Percentiles rank a stretch among this genome's conserved stretches.
phyloP scores from a whole-genome alignment of 2,888 invertebrate species.

The Polydrusus cervinus region DNA sequence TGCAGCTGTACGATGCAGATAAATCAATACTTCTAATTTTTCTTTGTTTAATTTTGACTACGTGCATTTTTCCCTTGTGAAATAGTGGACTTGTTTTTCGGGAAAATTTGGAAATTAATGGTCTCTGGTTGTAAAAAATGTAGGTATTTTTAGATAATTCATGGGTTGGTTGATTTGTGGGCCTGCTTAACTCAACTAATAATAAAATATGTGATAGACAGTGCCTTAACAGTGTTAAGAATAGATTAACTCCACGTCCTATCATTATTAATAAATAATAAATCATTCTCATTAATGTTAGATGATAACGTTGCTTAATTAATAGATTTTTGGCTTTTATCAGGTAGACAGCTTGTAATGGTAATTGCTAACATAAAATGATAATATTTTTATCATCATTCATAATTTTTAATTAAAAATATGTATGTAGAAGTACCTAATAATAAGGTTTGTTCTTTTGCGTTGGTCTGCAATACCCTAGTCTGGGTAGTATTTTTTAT shows the following conservation, averaged over 20 bases:
- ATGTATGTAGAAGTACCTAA: too few species aligned
- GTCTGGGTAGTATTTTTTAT: too few species aligned
- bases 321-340: background rate
- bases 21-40: constrained; percentile 53
- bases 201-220: background rate
- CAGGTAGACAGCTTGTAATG: constrained; percentile 20
- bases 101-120: constrained; percentile 21
- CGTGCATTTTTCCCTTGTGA: constrained; percentile 25
- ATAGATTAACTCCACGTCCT: constrained; percentile 3
- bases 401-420: background rate
- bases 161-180: constrained; percentile 13
- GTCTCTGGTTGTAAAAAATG: constrained; percentile 25
- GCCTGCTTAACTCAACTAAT: constrained; percentile 6
- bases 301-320: constrained; percentile 10
- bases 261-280: constrained; percentile 5
- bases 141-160: constrained; percentile 25
- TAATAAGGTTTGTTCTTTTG: too few species aligned
- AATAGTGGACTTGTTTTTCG: constrained; percentile 22
- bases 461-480: too few species aligned
- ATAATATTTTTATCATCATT: background rate
- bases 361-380: background rate
- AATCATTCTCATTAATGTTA: constrained; percentile 26
- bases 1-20: constrained; percentile 42
- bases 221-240: constrained; percentile 9
- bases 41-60: constrained; percentile 44